These are phyloP conservation scores for Dryococelus australis DNA, from an alignment of 2,888 invertebrate genomes.

Conservation along the genomic window DNA sequence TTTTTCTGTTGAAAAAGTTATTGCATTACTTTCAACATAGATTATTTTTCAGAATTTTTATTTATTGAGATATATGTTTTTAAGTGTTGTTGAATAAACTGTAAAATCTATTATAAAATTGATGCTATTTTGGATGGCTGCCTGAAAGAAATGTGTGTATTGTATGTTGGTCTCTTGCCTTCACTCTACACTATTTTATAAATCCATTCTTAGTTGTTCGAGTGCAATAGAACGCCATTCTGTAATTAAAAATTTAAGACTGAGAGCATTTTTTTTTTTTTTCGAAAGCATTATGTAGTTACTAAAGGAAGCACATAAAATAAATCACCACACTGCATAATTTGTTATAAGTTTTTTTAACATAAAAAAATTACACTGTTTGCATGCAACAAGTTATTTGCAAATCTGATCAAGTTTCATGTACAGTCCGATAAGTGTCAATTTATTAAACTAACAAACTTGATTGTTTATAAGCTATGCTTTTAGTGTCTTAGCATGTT, in stretches of 20 bases:
- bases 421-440: too few relatives aligned
- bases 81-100: conserved; percentile 28
- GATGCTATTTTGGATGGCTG: conserved; percentile 16
- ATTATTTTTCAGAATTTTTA: conserved; percentile 27
- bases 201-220: neutral
- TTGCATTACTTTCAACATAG: conserved; percentile 17
- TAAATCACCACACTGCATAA: neutral
- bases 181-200: neutral
- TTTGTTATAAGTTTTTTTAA: neutral
- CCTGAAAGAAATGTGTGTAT: neutral
- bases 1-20: conserved; percentile 20
- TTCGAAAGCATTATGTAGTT: neutral
- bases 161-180: conserved; percentile 4
- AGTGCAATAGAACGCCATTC: neutral
- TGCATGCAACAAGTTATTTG: too few relatives aligned
- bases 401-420: too few relatives aligned
- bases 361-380: too few relatives aligned
- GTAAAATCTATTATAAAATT: conserved; percentile 27
- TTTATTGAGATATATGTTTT: conserved; percentile 29
- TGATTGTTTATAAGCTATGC: too few relatives aligned
- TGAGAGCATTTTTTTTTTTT: neutral
- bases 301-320: neutral
- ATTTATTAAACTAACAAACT: too few relatives aligned
- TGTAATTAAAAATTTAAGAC: neutral
- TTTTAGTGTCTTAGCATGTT: too few relatives aligned